These are phyloP conservation scores for Proctacanthus coquilletti DNA, from an alignment of 1,140 invertebrate genomes.

Conservation along the genomic window DNA sequence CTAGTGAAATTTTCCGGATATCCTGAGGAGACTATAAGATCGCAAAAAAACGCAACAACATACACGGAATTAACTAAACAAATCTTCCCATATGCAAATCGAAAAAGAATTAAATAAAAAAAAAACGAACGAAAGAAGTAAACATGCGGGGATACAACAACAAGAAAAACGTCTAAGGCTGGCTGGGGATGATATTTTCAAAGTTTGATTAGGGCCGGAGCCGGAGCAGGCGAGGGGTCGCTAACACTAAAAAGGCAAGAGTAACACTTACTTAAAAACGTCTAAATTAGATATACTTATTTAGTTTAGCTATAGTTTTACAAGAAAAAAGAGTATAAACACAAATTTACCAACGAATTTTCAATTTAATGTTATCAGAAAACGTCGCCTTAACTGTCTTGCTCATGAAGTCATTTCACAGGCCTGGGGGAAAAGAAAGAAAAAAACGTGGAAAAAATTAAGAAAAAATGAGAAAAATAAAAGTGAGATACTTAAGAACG, in stretches of 20 bases:
- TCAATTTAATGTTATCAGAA: conserved; percentile 5
- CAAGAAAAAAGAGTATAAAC: not conserved
- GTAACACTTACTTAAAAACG: not conserved
- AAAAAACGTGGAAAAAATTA: not conserved
- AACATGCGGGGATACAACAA: not conserved
- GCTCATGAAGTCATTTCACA: conserved; percentile 3
- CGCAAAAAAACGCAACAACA: no score
- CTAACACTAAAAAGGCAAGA: not conserved
- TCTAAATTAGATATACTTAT: not conserved
- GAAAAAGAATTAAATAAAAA: not conserved
- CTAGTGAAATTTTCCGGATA: not conserved
- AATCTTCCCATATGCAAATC: not conserved
- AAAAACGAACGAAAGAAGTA: not conserved
- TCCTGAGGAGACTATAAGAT: no score
- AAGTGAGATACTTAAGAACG: no score
- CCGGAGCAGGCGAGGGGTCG: no score
- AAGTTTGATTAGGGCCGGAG: not conserved
- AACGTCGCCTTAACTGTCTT: conserved; percentile 3
- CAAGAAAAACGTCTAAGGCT: not conserved
- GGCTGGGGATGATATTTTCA: not conserved
- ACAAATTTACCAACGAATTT: conserved; percentile 4
- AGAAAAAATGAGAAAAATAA: no score
- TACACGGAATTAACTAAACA: not conserved
- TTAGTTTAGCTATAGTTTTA: not conserved
- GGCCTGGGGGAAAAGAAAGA: not conserved